Base-by-base conservation (phyloP, 2,797 vertebrate genomes). In the Arrhamphus sclerolepis region DNA sequence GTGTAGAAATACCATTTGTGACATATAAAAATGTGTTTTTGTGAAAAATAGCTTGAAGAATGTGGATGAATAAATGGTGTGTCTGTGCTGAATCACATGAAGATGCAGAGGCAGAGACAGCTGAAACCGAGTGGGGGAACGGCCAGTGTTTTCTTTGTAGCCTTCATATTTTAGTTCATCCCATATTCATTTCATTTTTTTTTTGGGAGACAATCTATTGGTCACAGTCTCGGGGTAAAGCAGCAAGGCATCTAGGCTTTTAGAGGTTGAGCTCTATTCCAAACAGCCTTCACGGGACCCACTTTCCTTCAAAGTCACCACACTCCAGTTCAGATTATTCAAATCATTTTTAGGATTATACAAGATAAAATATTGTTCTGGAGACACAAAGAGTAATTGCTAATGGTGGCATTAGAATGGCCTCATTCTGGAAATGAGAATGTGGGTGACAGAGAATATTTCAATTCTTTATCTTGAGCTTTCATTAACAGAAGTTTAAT, bases 401-500 rank as follows among this genome's bases (percentile, higher is more conserved):
- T 82, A 85, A 91, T 87, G 77, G 78, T 69, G 46, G 53, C 62
- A 87, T 88, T 74, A 72, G 77, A 89, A 87, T 75, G 63, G 78
- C 75, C 80, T 82, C 81, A 67, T 90, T 89, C 83, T 90, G 61
- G 81, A 88, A 83, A 90, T 74, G 74, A 88, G 85, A 88, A 79
- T 68, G 54, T 74, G 83, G 80, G 69, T 84, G 80, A 86, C 78
- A 76, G 83, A 72, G 64, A 79, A 86, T 84, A 83, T 89, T 89
- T 90, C 80, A 83, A 66, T 72, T 86, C 88, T 91, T 92, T 92
- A 92, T 93, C 89, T 88, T 72, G 40, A 70, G 80, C 81, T 87
- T 92, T 87, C 86, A 87, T 92, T 90, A 91, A 89, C 80, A 73
- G 70, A 69, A 75, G 51, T 87, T 89, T 90, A 92, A 92, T 92